Evolutionary conservation across 2,888 invertebrate species (phyloP).

Genomic region (Oscheius myriophilus): DNA sequence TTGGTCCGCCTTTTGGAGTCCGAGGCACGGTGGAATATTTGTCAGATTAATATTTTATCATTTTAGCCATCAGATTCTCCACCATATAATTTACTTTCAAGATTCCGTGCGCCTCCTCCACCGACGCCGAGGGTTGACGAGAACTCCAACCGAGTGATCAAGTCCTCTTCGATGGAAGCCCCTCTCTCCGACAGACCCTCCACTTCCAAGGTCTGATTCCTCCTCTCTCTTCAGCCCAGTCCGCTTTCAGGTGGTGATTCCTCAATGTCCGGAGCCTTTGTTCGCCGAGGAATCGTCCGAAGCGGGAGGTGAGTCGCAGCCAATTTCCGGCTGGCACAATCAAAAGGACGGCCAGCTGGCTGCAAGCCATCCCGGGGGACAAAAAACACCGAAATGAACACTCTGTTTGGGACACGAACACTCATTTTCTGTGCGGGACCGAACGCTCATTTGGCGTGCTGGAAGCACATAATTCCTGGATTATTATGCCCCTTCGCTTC

Average conservation of each 20-base stretch:
- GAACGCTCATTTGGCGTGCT: background rate
- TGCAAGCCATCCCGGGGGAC: background rate
- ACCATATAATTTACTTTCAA: no score
- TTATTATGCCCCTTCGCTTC: constrained; percentile 1
- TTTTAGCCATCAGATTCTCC: no score
- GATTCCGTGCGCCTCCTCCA: constrained; percentile 19
- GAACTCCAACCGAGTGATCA: constrained; percentile 54
- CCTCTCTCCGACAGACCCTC: constrained; percentile 21
- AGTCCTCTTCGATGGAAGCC: constrained; percentile 55
- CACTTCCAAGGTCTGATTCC: constrained; percentile 18
- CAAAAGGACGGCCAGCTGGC: constrained; percentile 9
- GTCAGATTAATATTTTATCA: no score
- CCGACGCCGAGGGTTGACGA: constrained; percentile 46
- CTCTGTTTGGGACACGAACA: no score
- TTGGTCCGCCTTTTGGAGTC: no score
- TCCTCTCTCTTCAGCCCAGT: background rate
- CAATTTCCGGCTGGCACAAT: constrained; percentile 7
- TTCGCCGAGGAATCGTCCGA: constrained; percentile 38
- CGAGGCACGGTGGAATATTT: no score
- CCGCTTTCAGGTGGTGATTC: constrained; percentile 37
- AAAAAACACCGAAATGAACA: no score
- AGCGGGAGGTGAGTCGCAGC: constrained; percentile 9
- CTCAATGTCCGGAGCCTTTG: constrained; percentile 44
- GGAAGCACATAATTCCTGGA: constrained; percentile 20
- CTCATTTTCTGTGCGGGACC: no score